Evolutionary conservation across 2,888 invertebrate genomes (phyloP).

Genomic region (Cephus pulcher): DNA sequence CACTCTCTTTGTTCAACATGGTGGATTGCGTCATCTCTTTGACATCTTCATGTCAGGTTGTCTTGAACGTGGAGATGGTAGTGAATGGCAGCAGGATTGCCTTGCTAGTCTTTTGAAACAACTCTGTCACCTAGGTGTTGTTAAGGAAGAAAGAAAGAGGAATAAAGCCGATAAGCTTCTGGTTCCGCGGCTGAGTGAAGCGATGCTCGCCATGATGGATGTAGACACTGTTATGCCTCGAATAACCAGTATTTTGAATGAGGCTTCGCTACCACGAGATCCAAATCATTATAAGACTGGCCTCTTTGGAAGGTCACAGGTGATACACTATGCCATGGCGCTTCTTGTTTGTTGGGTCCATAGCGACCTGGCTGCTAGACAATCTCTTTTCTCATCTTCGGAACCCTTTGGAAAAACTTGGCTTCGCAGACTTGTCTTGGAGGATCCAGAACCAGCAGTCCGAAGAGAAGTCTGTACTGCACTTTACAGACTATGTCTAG

Average conservation of each 20-base stretch:
- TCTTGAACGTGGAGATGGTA: constrained; percentile 77
- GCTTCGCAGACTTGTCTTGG: constrained; percentile 86
- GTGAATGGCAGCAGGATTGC: constrained; percentile 96
- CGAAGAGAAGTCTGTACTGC: constrained; percentile 93
- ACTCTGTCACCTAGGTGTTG: constrained; percentile 87
- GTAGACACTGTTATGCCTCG: constrained; percentile 86
- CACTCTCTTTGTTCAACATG: constrained; percentile 85
- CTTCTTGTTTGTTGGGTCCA: constrained; percentile 94
- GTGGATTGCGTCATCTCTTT: constrained; percentile 88
- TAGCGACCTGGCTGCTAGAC: constrained; percentile 83
- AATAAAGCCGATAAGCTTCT: constrained; percentile 73
- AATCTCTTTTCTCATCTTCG: constrained; percentile 80
- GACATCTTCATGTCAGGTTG: constrained; percentile 91
- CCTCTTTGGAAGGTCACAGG: constrained; percentile 92
- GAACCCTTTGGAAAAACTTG: constrained; percentile 78
- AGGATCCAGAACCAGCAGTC: constrained; percentile 93
- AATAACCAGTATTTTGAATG: constrained; percentile 87
- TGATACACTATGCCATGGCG: constrained; percentile 90
- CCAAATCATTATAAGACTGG: constrained; percentile 91
- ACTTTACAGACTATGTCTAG: constrained; percentile 87
- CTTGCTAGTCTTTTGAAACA: constrained; percentile 87
- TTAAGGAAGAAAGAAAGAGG: constrained; percentile 66
- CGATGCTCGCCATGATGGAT: constrained; percentile 86
- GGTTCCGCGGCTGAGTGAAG: constrained; percentile 79
- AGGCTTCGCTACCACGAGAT: constrained; percentile 84